Base-by-base conservation (phyloP, 2,888 invertebrate genomes). In the Brenthis daphne region DNA sequence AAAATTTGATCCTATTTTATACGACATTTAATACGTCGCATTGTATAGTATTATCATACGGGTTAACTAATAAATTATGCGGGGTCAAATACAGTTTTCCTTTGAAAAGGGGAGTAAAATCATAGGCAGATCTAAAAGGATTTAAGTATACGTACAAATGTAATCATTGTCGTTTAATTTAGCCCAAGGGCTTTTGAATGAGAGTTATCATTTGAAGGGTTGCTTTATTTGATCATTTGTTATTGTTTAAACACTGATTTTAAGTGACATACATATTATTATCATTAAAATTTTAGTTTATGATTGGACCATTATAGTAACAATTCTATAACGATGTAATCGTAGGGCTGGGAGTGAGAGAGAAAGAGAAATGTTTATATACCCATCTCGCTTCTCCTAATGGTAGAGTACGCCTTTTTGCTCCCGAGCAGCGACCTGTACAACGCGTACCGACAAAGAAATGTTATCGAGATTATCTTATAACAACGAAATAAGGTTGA, bases 361-460 rank as follows among this genome's bases (percentile, higher is more conserved):
- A 78, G 84, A 87, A 69, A 70, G 74, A 70, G 76, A 75, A 86
- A 82, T 91, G 88, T 90, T 90, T 89, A 82, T 90, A 84, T 87
- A 78, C 73, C 81, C 75, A 74, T 87, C 90, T 84, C 85, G 74
- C 74, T 90, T 78, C 37, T 75, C 76, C 89, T 81, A 83, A 85
- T 80, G 84, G 83, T 74, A 73, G 80, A 80, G 79, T 81, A 84
- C 81, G 82, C 80, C 73, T 74, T 77, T 80, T 80, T 80, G 82
- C 74, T 70, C 68, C 57, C 75, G 90, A 88, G 87, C 91, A 91
- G 89, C 89, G 90, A 91, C 90, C 90, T 87, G 85, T 80, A 82
- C 82, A 48, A 55, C 47, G 60, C 64, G 33, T 58, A 63, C 68
- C 65, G 24, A 67, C 50, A 58, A 53, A 63, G 61, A 67, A 20